Evolutionary conservation across 2,888 invertebrate genomes (phyloP).

Genomic region (Hipparchia semele): DNA sequence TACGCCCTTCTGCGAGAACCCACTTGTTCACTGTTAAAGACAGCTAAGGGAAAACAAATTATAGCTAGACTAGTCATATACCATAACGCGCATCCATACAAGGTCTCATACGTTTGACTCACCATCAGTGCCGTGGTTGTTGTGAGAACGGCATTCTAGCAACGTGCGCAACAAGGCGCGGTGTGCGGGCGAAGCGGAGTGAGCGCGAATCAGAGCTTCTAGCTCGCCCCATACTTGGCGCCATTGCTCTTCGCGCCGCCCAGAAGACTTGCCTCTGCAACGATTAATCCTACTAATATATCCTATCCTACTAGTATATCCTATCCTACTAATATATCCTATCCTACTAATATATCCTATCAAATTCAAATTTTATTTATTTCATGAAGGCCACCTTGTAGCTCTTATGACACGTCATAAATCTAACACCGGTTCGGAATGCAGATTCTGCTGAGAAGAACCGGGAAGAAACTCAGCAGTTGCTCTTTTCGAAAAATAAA

Average conservation of each 20-base stretch:
- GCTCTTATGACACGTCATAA: no score
- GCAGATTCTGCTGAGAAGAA: no score
- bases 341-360: background rate
- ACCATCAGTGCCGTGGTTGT: constrained; percentile 63
- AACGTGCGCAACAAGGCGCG: constrained; percentile 90
- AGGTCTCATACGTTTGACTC: constrained; percentile 5
- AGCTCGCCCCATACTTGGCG: constrained; percentile 95
- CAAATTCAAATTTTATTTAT: no score
- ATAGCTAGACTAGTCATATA: no score
- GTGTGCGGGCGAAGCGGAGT: constrained; percentile 91
- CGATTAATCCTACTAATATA: background rate
- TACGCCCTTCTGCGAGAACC: no score
- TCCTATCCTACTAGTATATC: background rate
- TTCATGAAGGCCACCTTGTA: no score
- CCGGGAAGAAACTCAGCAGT: no score
- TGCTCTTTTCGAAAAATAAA: no score
- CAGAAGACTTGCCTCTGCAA: constrained; percentile 64
- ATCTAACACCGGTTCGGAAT: no score
- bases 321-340: background rate
- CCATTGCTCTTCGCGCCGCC: constrained; percentile 94
- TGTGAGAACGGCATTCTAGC: constrained; percentile 86
- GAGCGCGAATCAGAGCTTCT: constrained; percentile 91
- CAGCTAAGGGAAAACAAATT: no score
- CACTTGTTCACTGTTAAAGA: no score
- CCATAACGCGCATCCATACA: no score